Percentiles rank a stretch among this genome's conserved stretches.
These are phyloP conservation scores for Aphidius colemani DNA, from an alignment of 2,888 invertebrate species.

Conservation along the genomic window DNA sequence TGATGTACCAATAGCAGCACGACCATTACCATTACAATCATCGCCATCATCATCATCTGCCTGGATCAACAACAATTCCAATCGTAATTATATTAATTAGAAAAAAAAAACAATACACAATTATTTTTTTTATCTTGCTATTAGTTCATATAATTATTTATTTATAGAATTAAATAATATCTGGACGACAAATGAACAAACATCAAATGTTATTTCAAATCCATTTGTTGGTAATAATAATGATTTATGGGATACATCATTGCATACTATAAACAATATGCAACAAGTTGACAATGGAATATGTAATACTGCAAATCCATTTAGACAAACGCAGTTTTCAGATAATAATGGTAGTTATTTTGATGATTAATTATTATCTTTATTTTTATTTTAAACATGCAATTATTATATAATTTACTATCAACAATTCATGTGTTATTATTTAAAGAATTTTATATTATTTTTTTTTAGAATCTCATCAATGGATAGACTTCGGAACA, in stretches of 20 bases:
- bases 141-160: slow-evolving; percentile 6
- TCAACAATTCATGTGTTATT: background rate
- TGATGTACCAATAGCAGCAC: slow-evolving; percentile 39
- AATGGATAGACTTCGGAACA: slow-evolving; percentile 52
- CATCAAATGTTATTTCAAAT: slow-evolving; percentile 52
- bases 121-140: slow-evolving; percentile 4
- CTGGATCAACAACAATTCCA: slow-evolving; percentile 48
- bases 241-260: slow-evolving; percentile 53
- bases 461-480: slow-evolving; percentile 43
- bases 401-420: background rate
- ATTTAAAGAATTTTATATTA: slow-evolving; percentile 7
- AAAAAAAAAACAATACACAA: slow-evolving; percentile 2
- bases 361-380: background rate
- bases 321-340: slow-evolving; percentile 50
- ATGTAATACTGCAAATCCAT: slow-evolving; percentile 55
- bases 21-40: slow-evolving; percentile 1
- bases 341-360: slow-evolving; percentile 49
- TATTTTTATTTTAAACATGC: background rate
- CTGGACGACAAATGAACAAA: slow-evolving; percentile 50
- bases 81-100: slow-evolving; percentile 25
- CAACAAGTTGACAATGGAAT: slow-evolving; percentile 49
- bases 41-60: slow-evolving; percentile 42
- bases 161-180: slow-evolving; percentile 47
- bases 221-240: slow-evolving; percentile 46
- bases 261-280: slow-evolving; percentile 46